Conservation (phyloP, 2,113 vertebrate genomes). For the Sinosuthora webbiana region DNA sequence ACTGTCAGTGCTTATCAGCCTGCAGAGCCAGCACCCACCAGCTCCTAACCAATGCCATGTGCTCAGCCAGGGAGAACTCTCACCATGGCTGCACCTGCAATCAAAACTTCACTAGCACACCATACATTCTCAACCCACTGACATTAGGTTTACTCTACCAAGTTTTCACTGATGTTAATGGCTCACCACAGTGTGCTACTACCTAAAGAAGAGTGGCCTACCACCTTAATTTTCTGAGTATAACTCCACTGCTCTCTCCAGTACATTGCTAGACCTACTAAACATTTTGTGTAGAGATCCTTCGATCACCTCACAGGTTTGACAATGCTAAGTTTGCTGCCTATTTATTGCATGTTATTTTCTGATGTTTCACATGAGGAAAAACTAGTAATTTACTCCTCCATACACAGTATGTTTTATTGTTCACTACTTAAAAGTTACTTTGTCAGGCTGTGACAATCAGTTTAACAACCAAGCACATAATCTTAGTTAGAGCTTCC, state of each 20-base stretch:
- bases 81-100: rapidly evolving
- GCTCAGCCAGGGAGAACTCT: background rate
- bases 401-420: background rate
- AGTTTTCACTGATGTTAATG: background rate
- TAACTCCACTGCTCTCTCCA: background rate
- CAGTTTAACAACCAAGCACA: background rate
- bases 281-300: background rate
- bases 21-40: background rate
- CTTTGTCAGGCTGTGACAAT: background rate
- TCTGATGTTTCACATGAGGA: background rate
- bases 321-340: background rate
- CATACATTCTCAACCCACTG: background rate
- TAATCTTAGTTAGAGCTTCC: background rate
- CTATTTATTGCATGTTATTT: background rate
- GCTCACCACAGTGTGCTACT: background rate
- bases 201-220: background rate
- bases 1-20: background rate
- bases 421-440: background rate
- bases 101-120: background rate
- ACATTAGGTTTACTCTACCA: background rate
- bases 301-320: background rate
- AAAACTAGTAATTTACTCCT: background rate
- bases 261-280: background rate
- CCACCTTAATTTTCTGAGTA: background rate
- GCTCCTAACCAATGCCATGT: background rate